Evolutionary conservation across 1,140 invertebrate species (phyloP), one percentile per base, ranked within the genome.

Genomic region (Drosophila teissieri): DNA sequence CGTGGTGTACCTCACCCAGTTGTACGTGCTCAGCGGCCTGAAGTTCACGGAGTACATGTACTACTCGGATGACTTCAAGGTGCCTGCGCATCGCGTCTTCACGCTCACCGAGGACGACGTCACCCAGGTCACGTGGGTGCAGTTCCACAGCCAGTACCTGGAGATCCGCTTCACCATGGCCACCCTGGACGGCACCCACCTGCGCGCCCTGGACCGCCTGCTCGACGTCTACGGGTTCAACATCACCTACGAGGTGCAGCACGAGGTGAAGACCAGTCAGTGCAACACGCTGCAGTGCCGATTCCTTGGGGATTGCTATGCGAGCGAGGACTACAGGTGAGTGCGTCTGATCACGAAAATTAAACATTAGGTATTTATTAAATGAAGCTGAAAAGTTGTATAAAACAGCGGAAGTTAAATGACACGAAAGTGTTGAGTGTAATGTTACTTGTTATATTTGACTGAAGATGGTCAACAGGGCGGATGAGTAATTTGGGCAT

Each of bases 201-300:
- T 98, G 40, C 93, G 97, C 1, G 96, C 97, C 0, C 92, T 97
- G 42, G 95, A 97, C 75, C 94, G 95, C 53, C 93, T 98, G 10
- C 93, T 98, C 19, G 95, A 97, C 70, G 96, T 97, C 3, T 98
- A 96, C 89, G 97, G 97, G 7, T 98, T 98, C 93, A 98, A 98
- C 92, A 95, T 98, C 72, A 98, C 97, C 4, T 98, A 98, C 91
- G 96, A 97, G 86, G 95, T 98, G 69, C 90, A 93, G 65, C 89
- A 89, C 37, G 85, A 93, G 11, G 93, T 94, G 17, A 94, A 94
- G 73, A 73, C 93, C 2, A 93, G 94, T 37, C 94, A 95, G 6
- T 98, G 97, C 90, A 96, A 95, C 42, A 95, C 96, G 15, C 94
- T 95, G 49, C 94, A 95, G 52, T 98, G 97, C 90, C 96, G 96